phyloP scores from a whole-genome alignment of 1,140 invertebrate genomes.

The Augochlora pura region DNA sequence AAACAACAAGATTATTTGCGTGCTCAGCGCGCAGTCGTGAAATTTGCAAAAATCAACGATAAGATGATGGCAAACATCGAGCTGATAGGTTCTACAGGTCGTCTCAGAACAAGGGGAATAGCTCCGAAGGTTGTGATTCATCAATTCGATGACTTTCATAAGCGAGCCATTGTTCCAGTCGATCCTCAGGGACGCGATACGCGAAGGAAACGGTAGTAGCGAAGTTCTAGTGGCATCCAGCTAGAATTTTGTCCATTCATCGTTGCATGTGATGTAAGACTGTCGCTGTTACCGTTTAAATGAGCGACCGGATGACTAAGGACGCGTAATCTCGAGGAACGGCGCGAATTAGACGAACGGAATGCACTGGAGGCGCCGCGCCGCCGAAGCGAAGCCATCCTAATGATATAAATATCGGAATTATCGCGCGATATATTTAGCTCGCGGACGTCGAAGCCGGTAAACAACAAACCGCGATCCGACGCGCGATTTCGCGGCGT shows the following conservation, averaged over 20 bases:
- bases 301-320: background rate
- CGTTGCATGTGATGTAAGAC: too few relatives aligned
- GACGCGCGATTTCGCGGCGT: slow-evolving; percentile 30
- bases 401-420: slow-evolving; percentile 57
- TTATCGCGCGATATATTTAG: slow-evolving; percentile 62
- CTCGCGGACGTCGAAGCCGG: slow-evolving; percentile 43
- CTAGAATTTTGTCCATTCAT: too few relatives aligned
- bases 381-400: slow-evolving; percentile 21
- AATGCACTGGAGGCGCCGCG: slow-evolving; percentile 1
- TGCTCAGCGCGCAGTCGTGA: background rate
- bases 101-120: too few relatives aligned
- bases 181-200: too few relatives aligned
- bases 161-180: too few relatives aligned
- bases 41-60: background rate
- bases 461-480: slow-evolving; percentile 59
- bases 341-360: slow-evolving; percentile 1
- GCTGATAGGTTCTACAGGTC: background rate
- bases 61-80: background rate
- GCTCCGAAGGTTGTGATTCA: too few relatives aligned
- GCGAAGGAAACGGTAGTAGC: too few relatives aligned
- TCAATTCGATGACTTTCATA: too few relatives aligned
- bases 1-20: slow-evolving; percentile 25
- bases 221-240: too few relatives aligned
- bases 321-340: slow-evolving; percentile 11
- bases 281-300: too few relatives aligned